A percentile compares a stretch with the other conserved stretches of the same genome.
phyloP scores from a whole-genome alignment of 2,797 vertebrate genomes.

The Percopsis omiscomaycus region DNA sequence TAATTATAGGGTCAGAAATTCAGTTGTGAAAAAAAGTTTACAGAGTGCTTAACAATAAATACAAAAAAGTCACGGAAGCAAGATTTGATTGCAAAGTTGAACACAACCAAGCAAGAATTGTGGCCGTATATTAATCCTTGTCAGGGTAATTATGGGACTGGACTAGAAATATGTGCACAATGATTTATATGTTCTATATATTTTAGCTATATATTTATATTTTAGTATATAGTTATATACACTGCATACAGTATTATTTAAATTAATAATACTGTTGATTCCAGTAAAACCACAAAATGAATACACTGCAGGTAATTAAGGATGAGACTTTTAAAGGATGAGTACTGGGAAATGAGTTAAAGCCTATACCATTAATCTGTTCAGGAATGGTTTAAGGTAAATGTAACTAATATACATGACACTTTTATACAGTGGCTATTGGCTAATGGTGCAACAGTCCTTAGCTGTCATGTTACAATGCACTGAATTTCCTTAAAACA shows the following conservation, averaged over 20 bases:
- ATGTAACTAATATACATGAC: slow-evolving; percentile 31
- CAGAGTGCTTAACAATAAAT: too few relatives aligned
- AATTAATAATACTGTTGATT: slow-evolving; percentile 5
- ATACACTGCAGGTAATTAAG: slow-evolving; percentile 1
- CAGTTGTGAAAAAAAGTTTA: too few relatives aligned
- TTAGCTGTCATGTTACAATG: slow-evolving; percentile 52
- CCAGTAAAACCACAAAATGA: slow-evolving; percentile 4
- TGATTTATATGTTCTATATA: neutral
- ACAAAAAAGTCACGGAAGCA: too few relatives aligned
- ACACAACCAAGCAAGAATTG: too few relatives aligned
- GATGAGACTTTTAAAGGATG: neutral
- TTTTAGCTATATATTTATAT: slow-evolving; percentile 5
- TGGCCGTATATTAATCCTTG: too few relatives aligned
- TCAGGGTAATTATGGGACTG: slow-evolving; percentile 24
- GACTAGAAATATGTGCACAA: slow-evolving; percentile 33
- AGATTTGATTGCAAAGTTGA: too few relatives aligned
- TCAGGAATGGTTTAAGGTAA: slow-evolving; percentile 22
- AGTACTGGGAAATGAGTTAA: neutral
- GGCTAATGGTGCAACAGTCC: slow-evolving; percentile 53
- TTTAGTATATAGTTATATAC: too few relatives aligned
- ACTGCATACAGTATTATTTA: slow-evolving; percentile 1
- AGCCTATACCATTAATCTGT: neutral
- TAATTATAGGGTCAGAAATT: slow-evolving; percentile 6
- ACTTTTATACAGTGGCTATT: slow-evolving; percentile 57
- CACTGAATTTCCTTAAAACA: slow-evolving; percentile 48